Conservation (phyloP, 2,888 invertebrate genomes). For the Ditula angustiorana region DNA sequence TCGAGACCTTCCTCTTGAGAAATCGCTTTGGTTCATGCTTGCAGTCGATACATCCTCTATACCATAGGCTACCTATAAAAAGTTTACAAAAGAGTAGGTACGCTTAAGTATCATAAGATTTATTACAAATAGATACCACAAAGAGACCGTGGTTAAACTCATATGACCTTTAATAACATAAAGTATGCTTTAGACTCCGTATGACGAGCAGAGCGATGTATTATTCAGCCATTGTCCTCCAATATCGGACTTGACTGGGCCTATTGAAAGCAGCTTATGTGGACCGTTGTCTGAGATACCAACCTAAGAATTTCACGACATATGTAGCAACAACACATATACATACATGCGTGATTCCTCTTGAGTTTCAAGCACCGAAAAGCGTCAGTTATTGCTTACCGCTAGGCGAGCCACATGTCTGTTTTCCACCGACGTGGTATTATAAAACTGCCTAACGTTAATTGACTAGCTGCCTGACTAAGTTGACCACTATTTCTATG, state of each 20-base stretch:
- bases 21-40: slow-evolving; percentile 4
- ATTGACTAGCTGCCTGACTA: too few species aligned
- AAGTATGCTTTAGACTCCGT: slow-evolving; percentile 30
- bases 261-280: slow-evolving; percentile 59
- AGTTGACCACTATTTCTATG: too few species aligned
- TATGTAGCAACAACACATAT: neutral
- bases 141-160: slow-evolving; percentile 38
- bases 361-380: neutral
- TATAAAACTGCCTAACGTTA: too few species aligned
- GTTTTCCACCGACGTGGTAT: too few species aligned
- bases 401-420: too few species aligned
- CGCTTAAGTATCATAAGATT: slow-evolving; percentile 25
- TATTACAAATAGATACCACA: slow-evolving; percentile 46
- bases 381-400: too few species aligned
- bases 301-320: slow-evolving; percentile 10
- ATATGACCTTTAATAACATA: slow-evolving; percentile 34
- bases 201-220: slow-evolving; percentile 42
- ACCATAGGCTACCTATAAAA: slow-evolving; percentile 5
- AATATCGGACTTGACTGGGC: slow-evolving; percentile 65
- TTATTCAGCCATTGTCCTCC: slow-evolving; percentile 74
- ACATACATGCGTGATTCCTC: neutral
- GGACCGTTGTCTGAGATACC: slow-evolving; percentile 30
- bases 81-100: slow-evolving; percentile 9
- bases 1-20: too few species aligned
- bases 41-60: slow-evolving; percentile 12